Percentiles rank a stretch among this genome's conserved stretches.
phyloP scores from a whole-genome alignment of 1,140 invertebrate genomes.

The Lepidurus couesii region DNA sequence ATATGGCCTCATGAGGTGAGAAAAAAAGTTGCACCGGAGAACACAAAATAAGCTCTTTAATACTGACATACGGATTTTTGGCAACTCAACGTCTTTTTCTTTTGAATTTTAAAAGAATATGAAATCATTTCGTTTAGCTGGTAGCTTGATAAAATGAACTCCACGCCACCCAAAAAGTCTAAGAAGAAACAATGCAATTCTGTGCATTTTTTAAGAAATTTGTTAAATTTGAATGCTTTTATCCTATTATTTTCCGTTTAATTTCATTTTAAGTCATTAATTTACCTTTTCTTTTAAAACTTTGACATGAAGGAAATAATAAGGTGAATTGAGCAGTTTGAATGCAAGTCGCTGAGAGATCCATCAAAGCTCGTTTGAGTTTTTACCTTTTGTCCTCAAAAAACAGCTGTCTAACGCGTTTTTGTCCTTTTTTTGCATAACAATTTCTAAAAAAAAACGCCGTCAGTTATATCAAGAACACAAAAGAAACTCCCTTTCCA shows the following conservation, averaged over 20 bases:
- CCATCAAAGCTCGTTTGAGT: slow-evolving; percentile 5
- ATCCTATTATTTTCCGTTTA: too few relatives aligned
- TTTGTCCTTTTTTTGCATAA: too few relatives aligned
- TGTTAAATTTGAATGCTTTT: too few relatives aligned
- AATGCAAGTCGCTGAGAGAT: slow-evolving; percentile 5
- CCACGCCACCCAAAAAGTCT: background rate
- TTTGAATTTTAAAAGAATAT: background rate
- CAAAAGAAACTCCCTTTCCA: too few relatives aligned
- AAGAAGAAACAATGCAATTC: background rate
- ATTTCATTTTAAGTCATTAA: too few relatives aligned
- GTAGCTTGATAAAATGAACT: background rate
- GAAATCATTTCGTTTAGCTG: background rate
- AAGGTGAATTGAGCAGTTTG: background rate
- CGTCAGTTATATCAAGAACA: too few relatives aligned
- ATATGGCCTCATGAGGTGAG: background rate
- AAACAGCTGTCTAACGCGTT: too few relatives aligned
- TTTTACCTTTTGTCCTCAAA: background rate
- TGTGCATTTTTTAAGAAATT: too few relatives aligned
- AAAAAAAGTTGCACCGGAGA: background rate
- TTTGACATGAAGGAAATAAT: background rate
- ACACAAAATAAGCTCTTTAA: slow-evolving; percentile 19
- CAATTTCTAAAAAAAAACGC: too few relatives aligned
- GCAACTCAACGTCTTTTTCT: background rate
- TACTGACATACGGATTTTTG: slow-evolving; percentile 22
- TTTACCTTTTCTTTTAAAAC: too few relatives aligned